Evolutionary conservation across 2,797 vertebrate species (phyloP), one percentile per base, ranked within the genome.

Genomic region (Lacerta agilis): DNA sequence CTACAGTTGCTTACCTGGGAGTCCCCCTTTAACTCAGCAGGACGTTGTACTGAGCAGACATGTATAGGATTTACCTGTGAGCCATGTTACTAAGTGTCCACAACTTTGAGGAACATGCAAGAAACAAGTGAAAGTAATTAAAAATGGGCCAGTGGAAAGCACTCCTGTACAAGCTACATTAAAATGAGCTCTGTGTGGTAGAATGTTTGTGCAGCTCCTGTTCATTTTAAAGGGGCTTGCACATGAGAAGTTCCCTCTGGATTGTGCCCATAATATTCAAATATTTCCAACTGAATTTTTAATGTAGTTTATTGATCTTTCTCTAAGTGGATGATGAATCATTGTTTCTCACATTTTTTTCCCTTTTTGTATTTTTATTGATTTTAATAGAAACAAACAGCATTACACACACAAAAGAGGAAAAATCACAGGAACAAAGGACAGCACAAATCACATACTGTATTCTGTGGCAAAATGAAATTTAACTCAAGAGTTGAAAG

Each of bases 221-320:
- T 76, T 66, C 25, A 55, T 49, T 83, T 77, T 20, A 78, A 67
- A 20, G 43, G 43, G 29, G 18, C 6, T 76, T 82, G 25, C 6
- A 2, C 20, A 77, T 4, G 61, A 38, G 43, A 77, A 76, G 13
- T 49, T 67, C 23, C 25, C 23, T 13, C 8, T 77, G 72, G 61
- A 77, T 77, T 69, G 11, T 78, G 20, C 55, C 29, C 38, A 49
- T 77, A 36, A 49, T 77, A 67, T 77, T 83, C 38, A 55, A 77
- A 55, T 77, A 41, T 29, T 11, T 66, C 72, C 41, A 87, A 10
- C 55, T 43, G 7, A 81, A 18, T 41, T 41, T 76, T 33, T 77
- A 82, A 76, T 67, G 73, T 27, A 77, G 38, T 67, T 83, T 77
- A 87, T 87, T 69, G 80, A 87, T 77, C 41, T 67, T n/a, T 83